Evolutionary conservation across 2,113 vertebrate species (phyloP).

Genomic region (Prolemur simus): DNA sequence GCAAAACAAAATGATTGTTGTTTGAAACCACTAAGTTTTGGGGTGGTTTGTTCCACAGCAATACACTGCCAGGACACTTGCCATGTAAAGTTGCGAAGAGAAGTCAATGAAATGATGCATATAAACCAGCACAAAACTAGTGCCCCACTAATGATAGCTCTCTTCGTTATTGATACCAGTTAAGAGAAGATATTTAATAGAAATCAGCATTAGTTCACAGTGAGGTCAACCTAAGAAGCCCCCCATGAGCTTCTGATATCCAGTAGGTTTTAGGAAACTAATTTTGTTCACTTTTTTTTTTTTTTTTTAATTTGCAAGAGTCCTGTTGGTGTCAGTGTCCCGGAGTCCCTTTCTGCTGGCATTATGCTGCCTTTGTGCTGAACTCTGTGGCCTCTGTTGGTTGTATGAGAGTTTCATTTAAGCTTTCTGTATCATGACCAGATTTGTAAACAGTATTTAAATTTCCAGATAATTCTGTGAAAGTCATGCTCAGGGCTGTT

Average conservation of each 20-base stretch:
- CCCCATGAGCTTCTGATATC: not conserved
- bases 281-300: not conserved
- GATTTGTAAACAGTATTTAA: not conserved
- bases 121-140: not conserved
- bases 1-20: not conserved
- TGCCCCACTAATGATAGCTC: not conserved
- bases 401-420: not conserved
- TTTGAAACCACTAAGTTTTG: not conserved
- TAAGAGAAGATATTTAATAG: not conserved
- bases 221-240: not conserved
- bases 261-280: not conserved
- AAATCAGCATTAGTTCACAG: not conserved
- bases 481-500: not conserved
- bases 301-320: not conserved
- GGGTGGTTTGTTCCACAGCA: not conserved
- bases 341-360: not conserved
- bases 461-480: not conserved
- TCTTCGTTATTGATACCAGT: too few relatives aligned
- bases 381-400: not conserved
- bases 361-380: not conserved
- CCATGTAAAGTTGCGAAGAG: not conserved
- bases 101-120: not conserved
- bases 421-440: not conserved
- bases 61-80: not conserved
- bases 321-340: not conserved